These are phyloP conservation scores for Pseudomyrmex cubaensis DNA, from an alignment of 1,140 invertebrate genomes.

Conservation along the genomic window DNA sequence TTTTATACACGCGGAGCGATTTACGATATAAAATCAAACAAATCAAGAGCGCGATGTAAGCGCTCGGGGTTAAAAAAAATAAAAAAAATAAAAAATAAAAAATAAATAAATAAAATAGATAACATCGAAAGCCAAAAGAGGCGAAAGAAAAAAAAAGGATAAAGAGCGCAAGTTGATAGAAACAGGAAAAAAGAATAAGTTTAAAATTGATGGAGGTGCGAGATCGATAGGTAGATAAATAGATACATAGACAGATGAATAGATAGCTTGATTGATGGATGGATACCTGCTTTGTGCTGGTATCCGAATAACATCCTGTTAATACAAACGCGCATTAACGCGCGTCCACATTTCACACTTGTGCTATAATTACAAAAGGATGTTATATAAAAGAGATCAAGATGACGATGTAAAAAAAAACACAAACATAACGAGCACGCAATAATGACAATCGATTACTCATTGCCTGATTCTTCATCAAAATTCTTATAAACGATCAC, in stretches of 20 bases:
- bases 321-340: slow-evolving; percentile 8
- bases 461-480: too few relatives aligned
- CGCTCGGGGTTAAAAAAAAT: too few relatives aligned
- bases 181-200: slow-evolving; percentile 8
- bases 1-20: background rate
- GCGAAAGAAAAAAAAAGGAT: background rate
- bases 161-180: background rate
- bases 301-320: slow-evolving; percentile 5
- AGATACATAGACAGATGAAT: slow-evolving; percentile 53
- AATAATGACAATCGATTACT: too few relatives aligned
- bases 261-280: slow-evolving; percentile 54
- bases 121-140: background rate
- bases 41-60: background rate
- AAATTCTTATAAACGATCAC: too few relatives aligned
- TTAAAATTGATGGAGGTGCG: slow-evolving; percentile 50
- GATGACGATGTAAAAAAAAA: background rate
- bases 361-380: too few relatives aligned
- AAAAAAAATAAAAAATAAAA: background rate
- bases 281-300: slow-evolving; percentile 24
- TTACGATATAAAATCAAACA: slow-evolving; percentile 4
- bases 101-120: background rate
- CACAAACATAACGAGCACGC: background rate
- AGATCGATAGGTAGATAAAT: slow-evolving; percentile 54
- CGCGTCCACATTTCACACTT: too few relatives aligned
- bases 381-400: too few relatives aligned